Percentiles rank a stretch among this genome's conserved stretches.
Evolutionary conservation across 2,113 vertebrate genomes (phyloP).

Genomic region (Apus apus): DNA sequence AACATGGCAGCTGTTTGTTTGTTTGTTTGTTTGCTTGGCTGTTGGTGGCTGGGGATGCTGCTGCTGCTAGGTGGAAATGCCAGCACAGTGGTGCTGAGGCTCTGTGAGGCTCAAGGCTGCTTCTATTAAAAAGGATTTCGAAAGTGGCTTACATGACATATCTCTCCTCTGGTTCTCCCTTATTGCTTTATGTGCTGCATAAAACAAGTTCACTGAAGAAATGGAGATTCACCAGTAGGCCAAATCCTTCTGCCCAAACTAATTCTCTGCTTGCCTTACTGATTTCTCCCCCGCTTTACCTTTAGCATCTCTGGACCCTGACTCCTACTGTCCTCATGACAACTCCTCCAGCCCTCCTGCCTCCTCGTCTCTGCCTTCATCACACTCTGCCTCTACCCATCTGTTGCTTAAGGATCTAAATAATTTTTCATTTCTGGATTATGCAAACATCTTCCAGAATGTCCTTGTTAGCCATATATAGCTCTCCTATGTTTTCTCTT

Average conservation of each 20-base stretch:
- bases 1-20: background rate
- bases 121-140: background rate
- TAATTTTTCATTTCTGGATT: background rate
- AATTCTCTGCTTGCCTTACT: background rate
- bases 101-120: background rate
- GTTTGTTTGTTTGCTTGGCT: background rate
- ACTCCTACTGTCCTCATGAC: background rate
- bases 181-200: background rate
- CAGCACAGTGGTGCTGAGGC: background rate
- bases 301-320: background rate
- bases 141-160: background rate
- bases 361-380: background rate
- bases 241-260: background rate
- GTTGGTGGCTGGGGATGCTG: background rate
- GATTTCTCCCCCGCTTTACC: background rate
- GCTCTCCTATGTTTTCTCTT: background rate
- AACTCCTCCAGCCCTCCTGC: background rate
- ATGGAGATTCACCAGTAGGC: background rate
- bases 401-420: background rate
- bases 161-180: background rate
- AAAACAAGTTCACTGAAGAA: background rate
- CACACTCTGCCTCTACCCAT: background rate
- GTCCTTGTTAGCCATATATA: background rate
- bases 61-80: background rate
- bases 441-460: background rate